These are phyloP conservation scores for Liposcelis brunnea DNA, from an alignment of 2,888 invertebrate genomes.

Conservation along the genomic window DNA sequence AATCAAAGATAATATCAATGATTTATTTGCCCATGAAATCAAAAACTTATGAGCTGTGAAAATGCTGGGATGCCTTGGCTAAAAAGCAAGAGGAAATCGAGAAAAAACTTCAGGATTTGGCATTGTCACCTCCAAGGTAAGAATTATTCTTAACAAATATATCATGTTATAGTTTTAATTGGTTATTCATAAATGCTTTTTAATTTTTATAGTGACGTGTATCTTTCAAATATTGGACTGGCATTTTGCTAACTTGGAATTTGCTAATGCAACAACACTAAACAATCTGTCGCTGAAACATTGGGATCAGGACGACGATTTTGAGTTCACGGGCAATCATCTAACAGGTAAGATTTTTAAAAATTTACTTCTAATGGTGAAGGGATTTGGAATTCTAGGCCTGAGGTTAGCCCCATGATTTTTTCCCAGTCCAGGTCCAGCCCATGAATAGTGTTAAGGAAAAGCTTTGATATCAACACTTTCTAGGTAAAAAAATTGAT, in stretches of 20 bases:
- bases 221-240: conserved; percentile 93
- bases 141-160: too few species aligned
- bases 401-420: too few species aligned
- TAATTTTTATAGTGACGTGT: conserved; percentile 62
- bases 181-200: conserved; percentile 11
- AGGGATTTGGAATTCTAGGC: too few species aligned
- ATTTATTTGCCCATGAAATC: conserved; percentile 6
- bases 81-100: conserved; percentile 54
- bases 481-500: too few species aligned
- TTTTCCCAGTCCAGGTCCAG: too few species aligned
- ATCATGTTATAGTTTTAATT: too few species aligned
- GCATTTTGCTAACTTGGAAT: conserved; percentile 98
- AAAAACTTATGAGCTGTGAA: conserved; percentile 8
- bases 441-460: too few species aligned
- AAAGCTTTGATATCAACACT: too few species aligned
- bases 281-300: conserved; percentile 87
- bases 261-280: conserved; percentile 93
- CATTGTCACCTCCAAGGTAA: conserved; percentile 77
- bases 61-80: background rate
- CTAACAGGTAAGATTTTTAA: conserved; percentile 53
- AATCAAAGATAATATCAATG: background rate
- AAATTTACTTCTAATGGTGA: too few species aligned
- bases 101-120: conserved; percentile 68
- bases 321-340: conserved; percentile 96
- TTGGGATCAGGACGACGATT: conserved; percentile 99